Conservation (phyloP, 2,113 vertebrate genomes). For the Pithys albifrons region DNA sequence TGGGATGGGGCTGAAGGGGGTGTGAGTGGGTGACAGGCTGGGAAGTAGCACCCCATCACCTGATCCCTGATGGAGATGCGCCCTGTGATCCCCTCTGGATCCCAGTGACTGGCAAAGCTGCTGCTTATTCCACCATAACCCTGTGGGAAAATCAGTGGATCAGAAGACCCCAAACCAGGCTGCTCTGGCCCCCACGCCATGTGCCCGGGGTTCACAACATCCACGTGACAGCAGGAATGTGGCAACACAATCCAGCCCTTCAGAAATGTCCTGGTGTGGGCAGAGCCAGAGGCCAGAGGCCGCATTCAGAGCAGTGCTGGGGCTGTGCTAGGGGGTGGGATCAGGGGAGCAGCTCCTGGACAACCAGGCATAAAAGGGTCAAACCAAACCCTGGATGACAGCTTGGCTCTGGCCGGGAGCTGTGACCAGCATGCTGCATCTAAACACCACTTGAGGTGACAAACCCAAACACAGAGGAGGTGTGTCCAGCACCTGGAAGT, state of each 20-base stretch:
- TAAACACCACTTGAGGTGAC: neutral
- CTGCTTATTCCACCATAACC: neutral
- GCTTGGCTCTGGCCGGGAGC: neutral
- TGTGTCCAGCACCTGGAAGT: neutral
- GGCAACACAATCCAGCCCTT: neutral
- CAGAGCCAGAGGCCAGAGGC: neutral
- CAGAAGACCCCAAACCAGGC: neutral
- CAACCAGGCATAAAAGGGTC: neutral
- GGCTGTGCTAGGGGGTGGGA: neutral
- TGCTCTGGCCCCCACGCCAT: neutral
- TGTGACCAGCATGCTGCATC: rapidly evolving
- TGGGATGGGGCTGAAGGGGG: neutral
- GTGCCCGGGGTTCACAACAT: rapidly evolving
- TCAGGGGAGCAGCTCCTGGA: neutral
- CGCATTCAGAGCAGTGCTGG: neutral
- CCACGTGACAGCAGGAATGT: neutral
- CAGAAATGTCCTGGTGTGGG: neutral
- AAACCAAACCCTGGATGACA: neutral
- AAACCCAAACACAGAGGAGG: neutral
- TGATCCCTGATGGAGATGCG: neutral
- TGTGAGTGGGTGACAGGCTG: neutral
- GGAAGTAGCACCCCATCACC: rapidly evolving
- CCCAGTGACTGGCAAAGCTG: rapidly evolving
- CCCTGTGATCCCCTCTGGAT: rapidly evolving
- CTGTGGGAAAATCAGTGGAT: neutral